A percentile compares a stretch with the other conserved stretches of the same genome.
phyloP scores from a whole-genome alignment of 2,888 invertebrate species.

The Acrobasis suavella region DNA sequence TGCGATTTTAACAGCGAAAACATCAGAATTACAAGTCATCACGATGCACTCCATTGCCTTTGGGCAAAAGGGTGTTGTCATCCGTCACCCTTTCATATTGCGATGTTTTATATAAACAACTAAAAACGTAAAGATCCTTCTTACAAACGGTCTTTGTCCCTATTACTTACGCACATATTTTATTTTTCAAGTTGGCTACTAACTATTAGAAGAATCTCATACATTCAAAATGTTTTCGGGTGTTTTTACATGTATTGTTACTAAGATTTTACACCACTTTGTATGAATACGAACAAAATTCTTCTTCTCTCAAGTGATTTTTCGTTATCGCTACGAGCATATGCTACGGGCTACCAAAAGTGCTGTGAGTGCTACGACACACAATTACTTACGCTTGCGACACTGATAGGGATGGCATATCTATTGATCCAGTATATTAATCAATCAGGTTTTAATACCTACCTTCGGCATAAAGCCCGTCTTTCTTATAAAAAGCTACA shows the following conservation, averaged over 20 bases:
- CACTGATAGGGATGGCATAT: no score
- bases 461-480: no score
- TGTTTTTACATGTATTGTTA: neutral
- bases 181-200: neutral
- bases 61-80: conserved; percentile 75
- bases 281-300: neutral
- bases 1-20: conserved; percentile 80
- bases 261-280: neutral
- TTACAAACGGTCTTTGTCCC: conserved; percentile 21
- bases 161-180: conserved; percentile 4
- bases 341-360: neutral
- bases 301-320: neutral
- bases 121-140: conserved; percentile 42
- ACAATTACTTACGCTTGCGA: neutral
- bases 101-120: conserved; percentile 64
- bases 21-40: conserved; percentile 80
- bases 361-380: neutral
- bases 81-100: conserved; percentile 66
- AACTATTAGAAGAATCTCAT: neutral
- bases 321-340: neutral
- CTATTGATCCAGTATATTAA: no score
- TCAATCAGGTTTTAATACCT: no score
- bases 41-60: conserved; percentile 71
- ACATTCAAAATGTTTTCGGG: neutral
- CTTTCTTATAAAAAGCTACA: no score